Percentiles rank a stretch among this genome's conserved stretches.
Evolutionary conservation across 2,797 vertebrate species (phyloP).

Genomic region (Lutjanus argentimaculatus): DNA sequence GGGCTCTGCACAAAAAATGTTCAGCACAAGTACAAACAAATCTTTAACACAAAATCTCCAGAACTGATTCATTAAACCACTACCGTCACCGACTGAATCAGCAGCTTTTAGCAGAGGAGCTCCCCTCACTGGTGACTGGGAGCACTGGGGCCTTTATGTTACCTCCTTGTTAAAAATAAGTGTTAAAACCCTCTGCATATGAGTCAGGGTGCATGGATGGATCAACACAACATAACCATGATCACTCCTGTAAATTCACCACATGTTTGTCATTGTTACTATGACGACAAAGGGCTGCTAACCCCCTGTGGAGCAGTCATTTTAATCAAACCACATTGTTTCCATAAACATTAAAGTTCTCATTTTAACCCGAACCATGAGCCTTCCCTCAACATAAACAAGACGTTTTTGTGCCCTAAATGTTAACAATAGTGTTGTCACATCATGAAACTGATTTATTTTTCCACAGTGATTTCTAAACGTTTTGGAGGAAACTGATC

Average conservation of each 20-base stretch:
- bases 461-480: not conserved
- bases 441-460: not conserved
- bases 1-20: not conserved
- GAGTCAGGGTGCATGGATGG: too few relatives aligned
- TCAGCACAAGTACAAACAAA: not conserved
- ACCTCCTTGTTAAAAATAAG: not conserved
- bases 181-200: not conserved
- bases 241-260: not conserved
- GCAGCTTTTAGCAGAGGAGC: not conserved
- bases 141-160: not conserved
- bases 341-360: not conserved
- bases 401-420: not conserved
- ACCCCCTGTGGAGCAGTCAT: not conserved
- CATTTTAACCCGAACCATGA: not conserved
- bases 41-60: not conserved
- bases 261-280: not conserved
- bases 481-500: not conserved
- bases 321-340: not conserved
- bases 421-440: too few relatives aligned
- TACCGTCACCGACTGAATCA: not conserved
- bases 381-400: not conserved
- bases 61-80: not conserved
- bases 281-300: not conserved
- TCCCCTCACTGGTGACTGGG: constrained; percentile 12
- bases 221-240: too few relatives aligned